A percentile compares a stretch with the other conserved stretches of the same genome.
Evolutionary conservation across 2,113 vertebrate species (phyloP).

Genomic region (Sinocyclocheilus rhinocerous): DNA sequence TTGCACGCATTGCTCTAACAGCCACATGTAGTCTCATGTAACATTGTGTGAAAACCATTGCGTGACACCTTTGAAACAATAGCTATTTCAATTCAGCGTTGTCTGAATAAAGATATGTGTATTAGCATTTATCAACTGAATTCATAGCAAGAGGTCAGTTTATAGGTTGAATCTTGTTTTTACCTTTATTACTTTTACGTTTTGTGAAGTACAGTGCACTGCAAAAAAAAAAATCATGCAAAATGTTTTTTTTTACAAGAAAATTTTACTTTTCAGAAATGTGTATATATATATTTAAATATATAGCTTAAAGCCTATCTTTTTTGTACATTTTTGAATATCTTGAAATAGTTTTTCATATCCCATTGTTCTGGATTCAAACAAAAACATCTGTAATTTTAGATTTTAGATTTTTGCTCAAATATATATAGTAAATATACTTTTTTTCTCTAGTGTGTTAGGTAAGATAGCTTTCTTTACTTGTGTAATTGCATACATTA

Average conservation of each 20-base stretch:
- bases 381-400: neutral
- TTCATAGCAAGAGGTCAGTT: neutral
- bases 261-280: neutral
- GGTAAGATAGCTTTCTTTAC: neutral
- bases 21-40: neutral
- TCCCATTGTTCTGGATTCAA: neutral
- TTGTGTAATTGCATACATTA: neutral
- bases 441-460: neutral
- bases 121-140: neutral
- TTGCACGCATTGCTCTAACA: constrained; percentile 1
- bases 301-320: too few species aligned
- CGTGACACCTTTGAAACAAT: neutral
- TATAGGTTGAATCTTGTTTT: neutral
- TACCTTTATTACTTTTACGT: neutral
- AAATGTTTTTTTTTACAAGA: neutral
- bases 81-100: neutral
- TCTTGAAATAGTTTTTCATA: too few species aligned
- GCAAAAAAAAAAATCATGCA: neutral
- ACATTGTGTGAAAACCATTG: constrained; percentile 24
- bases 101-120: neutral
- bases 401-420: neutral
- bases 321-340: too few species aligned
- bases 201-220: neutral
- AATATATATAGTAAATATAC: neutral
- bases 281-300: too few species aligned